Evolutionary conservation across 2,797 vertebrate species (phyloP), one percentile per base, ranked within the genome.

Genomic region (Psittacula echo): DNA sequence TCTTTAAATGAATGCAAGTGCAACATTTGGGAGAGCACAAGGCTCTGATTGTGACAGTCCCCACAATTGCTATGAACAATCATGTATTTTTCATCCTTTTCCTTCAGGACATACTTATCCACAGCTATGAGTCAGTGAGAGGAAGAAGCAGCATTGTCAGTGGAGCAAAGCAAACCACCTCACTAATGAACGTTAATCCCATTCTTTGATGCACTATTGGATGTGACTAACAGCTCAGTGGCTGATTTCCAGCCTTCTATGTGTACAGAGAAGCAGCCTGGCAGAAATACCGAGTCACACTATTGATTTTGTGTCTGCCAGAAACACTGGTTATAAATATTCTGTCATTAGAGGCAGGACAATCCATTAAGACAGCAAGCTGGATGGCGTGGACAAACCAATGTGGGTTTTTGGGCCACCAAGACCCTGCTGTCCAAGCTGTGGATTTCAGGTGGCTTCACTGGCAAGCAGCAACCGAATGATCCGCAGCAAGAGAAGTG

Each of bases 401-500:
- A 12, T 0, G 0, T 11, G 51, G 39, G 30, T 22, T 85, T 81
- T 75, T 0, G 3, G 44, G 53, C 26, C 22, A 54, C 34, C 9
- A 7, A 54, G n/a, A 2, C 44, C 14, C 48, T 65, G 47, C 53
- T 27, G 32, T 39, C 15, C 60, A 37, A 66, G 16, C 1, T 11
- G 5, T 0, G 8, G 54, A 20, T n/a, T 70, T 58, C 39, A 37
- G 24, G 48, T 21, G 58, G 67, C 58, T 37, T 7, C 54, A 26
- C 3, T 0, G 15, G 22, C 2, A 18, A 65, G 39, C 51, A 65
- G 37, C 0, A 0, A 50, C 24, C 0, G 0, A 11, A 27, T 16
- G 8, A 73, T 6, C 13, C 10, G 5, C 0, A 0, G 20, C 7
- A 11, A 30, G 34, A 50, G 26, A 27, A 54, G 2, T 0, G 23